Evolutionary conservation across 35 echinoderm and acorn worm genomes (phyloP), one percentile per base, ranked within the genome.

Genomic region (Amphiura filiformis): DNA sequence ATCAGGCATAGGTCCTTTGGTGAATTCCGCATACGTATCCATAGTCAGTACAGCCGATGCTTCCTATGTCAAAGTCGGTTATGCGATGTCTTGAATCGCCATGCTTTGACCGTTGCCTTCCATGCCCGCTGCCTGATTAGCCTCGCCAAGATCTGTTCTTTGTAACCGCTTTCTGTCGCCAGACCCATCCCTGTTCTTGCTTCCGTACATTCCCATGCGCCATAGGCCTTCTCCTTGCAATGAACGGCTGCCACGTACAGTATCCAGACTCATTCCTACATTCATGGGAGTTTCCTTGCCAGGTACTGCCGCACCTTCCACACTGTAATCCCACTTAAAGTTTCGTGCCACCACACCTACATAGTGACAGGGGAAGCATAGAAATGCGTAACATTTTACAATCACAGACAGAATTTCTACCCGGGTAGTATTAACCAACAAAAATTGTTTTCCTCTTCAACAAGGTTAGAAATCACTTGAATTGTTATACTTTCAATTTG

Each of bases 11-110:
- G 88, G 75, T 32, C 94, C 94, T 78, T 91, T 91, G 26, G 90
- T 86, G 90, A 96, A 96, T 82, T 96, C 94, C 86, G 75, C 94
- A 96, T 1, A 96, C 49, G 78, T 92, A 96, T 1, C 79, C 94
- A 37, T 81, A 87, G 0, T 96, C 90, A 39, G 80, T 86, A 42
- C 94, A 96, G 31, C 94, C 94, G 20, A 96, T 75, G 28, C 90
- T 82, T 26, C 94, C 94, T 15, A 92, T 86, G 31, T 96, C 94
- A 82, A 96, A 96, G 37, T 96, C 94, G n/a, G 83, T 86, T 34
- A n/a, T 87, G 32, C 9, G n/a, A 88, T 86, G 44, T 84, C 90
- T 65, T 82, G 36, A 30, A 92, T 77, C 28, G 81, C 56, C 35
- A 96, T 78, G 0, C 44, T 88, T 28, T 0, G 36, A 17, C 86